Conservation (phyloP, 2,888 invertebrate species). For the Temnothorax unifasciatus region DNA sequence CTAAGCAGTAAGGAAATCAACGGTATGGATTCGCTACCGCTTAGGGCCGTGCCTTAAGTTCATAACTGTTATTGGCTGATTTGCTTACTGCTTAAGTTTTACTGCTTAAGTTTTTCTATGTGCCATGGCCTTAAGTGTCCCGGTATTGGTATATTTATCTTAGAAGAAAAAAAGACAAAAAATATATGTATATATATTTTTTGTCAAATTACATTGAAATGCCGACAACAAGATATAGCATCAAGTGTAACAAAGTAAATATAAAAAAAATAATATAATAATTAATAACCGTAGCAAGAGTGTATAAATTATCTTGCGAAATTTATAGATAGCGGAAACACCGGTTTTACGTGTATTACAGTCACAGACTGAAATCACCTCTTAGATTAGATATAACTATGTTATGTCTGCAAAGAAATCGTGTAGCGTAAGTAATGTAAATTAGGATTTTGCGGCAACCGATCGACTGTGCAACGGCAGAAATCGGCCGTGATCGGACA, state of each 20-base stretch:
- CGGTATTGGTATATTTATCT: too few species aligned
- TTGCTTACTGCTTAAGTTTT: too few species aligned
- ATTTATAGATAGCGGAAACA: constrained; percentile 9
- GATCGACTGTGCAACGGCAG: constrained; percentile 6
- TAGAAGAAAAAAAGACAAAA: not conserved
- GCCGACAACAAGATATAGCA: not conserved
- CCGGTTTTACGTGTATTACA: not conserved
- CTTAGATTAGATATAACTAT: not conserved
- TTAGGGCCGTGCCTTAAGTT: too few species aligned
- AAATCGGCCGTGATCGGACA: not conserved
- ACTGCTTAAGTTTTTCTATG: too few species aligned
- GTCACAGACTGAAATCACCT: not conserved
- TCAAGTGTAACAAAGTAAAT: not conserved
- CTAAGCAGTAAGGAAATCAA: too few species aligned
- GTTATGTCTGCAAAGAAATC: constrained; percentile 33
- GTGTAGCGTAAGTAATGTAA: constrained; percentile 13
- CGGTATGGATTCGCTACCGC: too few species aligned
- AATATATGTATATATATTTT: not conserved
- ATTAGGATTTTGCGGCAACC: constrained; percentile 22
- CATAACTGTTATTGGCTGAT: too few species aligned
- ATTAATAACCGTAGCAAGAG: not conserved
- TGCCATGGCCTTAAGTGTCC: too few species aligned
- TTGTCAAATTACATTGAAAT: not conserved
- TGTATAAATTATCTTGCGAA: not conserved
- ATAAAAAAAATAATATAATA: not conserved